Base-by-base conservation (phyloP, 2,888 invertebrate genomes). In the Protodeltote pygarga region DNA sequence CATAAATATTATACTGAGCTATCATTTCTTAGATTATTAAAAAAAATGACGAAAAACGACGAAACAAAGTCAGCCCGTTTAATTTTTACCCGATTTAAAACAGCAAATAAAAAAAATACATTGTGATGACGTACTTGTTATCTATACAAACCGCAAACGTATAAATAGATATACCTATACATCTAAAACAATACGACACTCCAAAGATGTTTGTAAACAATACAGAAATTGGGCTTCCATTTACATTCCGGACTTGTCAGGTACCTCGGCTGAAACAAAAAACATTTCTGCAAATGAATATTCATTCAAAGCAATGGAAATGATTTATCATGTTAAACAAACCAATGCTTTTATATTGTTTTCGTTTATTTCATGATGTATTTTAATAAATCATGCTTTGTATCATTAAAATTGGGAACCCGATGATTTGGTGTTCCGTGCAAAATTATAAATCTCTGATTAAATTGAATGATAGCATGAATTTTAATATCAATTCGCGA, bases 241-340 rank as follows among this genome's bases (percentile, higher is more conserved):
- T 71, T 66, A 47, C 53, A 68, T 73, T 62, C 65, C 45, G 23
- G 29, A 23, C 23, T 34, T 33, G 53, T 50, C 52, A 54, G 45
- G 47, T 60, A 54, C 49, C 16, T 47, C 47, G 16, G 20, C 20
- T 49, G 37, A 29, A 58, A 65, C 64, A 61, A 58, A 68, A 70
- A 73, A 73, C 76, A 74, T 33, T 31, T 51, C 32, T 24, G 13
- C 15, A 54, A 53, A 79, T 80, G 79, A 81, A 80, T 81, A 83
- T 81, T 81, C 79, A 81, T 76, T 68, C 57, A 53, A 58, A 63
- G 70, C 62, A 65, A 73, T 64, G 44, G 28, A 66, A 72, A 73
- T 75, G 71, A 82, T 79, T 79, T 75, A 81, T 75, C 70, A 54
- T 65, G 63, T 65, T 55, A 49, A 66, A 66, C 37, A 57, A 54